phyloP scores from a whole-genome alignment of 2,113 vertebrate genomes.

The Spea multiplicata region DNA sequence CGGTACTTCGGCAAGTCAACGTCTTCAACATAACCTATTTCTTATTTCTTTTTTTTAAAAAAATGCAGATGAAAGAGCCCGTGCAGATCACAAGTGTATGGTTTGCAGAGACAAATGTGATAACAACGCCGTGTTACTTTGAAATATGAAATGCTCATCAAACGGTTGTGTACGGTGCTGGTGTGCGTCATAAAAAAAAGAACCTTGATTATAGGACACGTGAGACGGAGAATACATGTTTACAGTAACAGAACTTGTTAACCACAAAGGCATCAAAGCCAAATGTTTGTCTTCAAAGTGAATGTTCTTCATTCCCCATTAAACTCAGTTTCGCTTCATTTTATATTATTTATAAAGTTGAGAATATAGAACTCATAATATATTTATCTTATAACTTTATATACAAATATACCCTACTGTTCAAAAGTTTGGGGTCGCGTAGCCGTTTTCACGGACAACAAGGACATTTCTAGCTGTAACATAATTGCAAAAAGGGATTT shows the following conservation, averaged over 20 bases:
- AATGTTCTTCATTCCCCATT: neutral
- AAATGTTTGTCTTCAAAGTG: slow-evolving; percentile 25
- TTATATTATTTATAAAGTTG: neutral
- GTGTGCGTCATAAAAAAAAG: neutral
- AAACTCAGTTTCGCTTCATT: slow-evolving; percentile 3
- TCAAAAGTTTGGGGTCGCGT: too few species aligned
- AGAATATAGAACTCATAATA: too few species aligned
- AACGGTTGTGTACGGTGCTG: slow-evolving; percentile 17
- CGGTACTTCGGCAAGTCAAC: neutral
- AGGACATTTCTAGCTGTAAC: too few species aligned
- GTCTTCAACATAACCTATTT: neutral
- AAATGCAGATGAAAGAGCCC: neutral
- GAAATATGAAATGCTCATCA: slow-evolving; percentile 35
- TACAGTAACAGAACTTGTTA: slow-evolving; percentile 18
- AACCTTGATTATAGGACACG: slow-evolving; percentile 8
- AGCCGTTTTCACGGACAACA: too few species aligned
- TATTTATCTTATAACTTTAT: too few species aligned
- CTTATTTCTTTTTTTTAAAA: neutral
- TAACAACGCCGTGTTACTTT: slow-evolving; percentile 19
- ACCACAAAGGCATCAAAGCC: slow-evolving; percentile 28
- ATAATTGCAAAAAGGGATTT: too few species aligned
- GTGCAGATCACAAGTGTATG: neutral
- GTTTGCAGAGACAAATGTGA: neutral
- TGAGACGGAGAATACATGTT: slow-evolving; percentile 20
- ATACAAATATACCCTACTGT: too few species aligned